Evolutionary conservation across 2,113 vertebrate species (phyloP).

Genomic region (Carassius carassius): DNA sequence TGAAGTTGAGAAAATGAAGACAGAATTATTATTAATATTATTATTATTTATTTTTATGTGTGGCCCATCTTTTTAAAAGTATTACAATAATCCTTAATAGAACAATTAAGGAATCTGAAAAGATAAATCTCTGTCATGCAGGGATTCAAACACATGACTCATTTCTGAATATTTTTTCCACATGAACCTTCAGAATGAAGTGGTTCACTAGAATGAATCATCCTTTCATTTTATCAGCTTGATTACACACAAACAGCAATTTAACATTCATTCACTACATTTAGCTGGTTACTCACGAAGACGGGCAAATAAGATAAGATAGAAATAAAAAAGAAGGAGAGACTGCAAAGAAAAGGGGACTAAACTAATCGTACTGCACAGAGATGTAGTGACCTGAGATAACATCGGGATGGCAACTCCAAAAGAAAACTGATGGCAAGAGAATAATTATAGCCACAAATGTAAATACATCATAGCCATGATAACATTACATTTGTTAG

Average conservation of each 20-base stretch:
- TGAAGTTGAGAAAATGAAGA: too few relatives aligned
- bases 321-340: not conserved
- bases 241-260: not conserved
- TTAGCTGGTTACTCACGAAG: not conserved
- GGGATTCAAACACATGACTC: not conserved
- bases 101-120: not conserved
- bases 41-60: too few relatives aligned
- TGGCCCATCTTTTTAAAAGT: not conserved
- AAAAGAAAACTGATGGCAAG: constrained; percentile 74
- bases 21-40: too few relatives aligned
- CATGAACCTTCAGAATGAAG: not conserved
- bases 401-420: constrained; percentile 72
- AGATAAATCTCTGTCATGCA: not conserved
- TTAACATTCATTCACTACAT: not conserved
- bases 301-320: constrained; percentile 9
- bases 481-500: constrained; percentile 55
- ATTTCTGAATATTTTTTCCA: not conserved
- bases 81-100: not conserved
- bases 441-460: constrained; percentile 55
- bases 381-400: constrained; percentile 67
- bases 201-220: not conserved
- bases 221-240: not conserved
- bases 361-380: constrained; percentile 47
- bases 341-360: not conserved
- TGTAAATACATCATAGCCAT: constrained; percentile 50